Percentiles rank a stretch among this genome's conserved stretches.
Conservation (phyloP, 2,113 vertebrate genomes). For the Gadus chalcogrammus region DNA sequence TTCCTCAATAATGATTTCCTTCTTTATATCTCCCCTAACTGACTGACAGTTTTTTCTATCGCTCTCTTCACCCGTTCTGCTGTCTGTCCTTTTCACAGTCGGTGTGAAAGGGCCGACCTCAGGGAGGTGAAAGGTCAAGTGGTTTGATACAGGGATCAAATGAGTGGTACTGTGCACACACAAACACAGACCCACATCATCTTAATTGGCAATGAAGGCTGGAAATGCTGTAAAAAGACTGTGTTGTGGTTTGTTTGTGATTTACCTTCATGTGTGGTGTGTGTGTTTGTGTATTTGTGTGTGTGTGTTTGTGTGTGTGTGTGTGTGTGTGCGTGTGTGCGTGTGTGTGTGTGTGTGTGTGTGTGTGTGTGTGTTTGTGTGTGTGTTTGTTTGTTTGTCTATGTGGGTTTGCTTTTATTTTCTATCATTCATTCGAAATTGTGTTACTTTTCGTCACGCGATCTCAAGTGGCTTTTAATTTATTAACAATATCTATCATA, state of each 20-base stretch:
- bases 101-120: conserved; percentile 42
- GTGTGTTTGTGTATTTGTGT: conserved; percentile 5
- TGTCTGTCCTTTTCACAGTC: conserved; percentile 2
- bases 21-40: no score
- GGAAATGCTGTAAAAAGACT: conserved; percentile 3
- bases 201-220: conserved; percentile 65
- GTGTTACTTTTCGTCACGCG: not conserved
- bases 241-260: no score
- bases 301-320: conserved; percentile 6
- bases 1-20: no score
- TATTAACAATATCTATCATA: not conserved
- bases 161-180: conserved; percentile 61
- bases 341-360: not conserved
- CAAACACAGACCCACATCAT: conserved; percentile 39
- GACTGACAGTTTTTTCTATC: not conserved
- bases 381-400: not conserved
- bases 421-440: no score
- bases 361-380: not conserved
- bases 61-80: not conserved
- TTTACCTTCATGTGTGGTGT: not conserved
- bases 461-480: not conserved
- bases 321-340: not conserved
- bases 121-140: conserved; percentile 69
- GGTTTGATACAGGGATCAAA: conserved; percentile 75
- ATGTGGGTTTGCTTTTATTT: not conserved